Conservation (phyloP, 2,113 vertebrate genomes). For the Sylvietta virens region DNA sequence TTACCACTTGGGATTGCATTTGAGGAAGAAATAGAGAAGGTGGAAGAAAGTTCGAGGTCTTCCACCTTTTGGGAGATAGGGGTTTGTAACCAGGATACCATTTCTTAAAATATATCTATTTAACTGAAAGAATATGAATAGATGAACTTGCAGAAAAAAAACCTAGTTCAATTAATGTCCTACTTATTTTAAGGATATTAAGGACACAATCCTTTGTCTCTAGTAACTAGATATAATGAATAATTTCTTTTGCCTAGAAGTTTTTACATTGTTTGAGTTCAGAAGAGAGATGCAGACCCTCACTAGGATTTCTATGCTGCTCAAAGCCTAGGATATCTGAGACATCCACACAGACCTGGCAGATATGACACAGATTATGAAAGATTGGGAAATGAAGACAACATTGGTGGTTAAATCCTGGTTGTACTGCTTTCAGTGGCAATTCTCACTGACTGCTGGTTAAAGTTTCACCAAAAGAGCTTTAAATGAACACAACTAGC, state of each 20-base stretch:
- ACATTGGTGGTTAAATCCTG: background rate
- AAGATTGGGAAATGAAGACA: background rate
- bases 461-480: background rate
- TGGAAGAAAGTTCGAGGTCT: background rate
- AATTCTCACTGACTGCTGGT: background rate
- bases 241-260: background rate
- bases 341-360: background rate
- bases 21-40: background rate
- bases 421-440: background rate
- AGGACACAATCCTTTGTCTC: background rate
- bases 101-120: constrained; percentile 3
- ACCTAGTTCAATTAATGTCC: background rate
- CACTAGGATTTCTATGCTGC: background rate
- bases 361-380: background rate
- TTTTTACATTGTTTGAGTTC: background rate
- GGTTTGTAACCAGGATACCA: constrained; percentile 10
- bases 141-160: background rate
- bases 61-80: background rate
- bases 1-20: background rate
- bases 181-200: background rate
- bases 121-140: background rate
- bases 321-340: background rate
- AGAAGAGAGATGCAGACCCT: background rate
- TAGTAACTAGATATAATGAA: background rate
- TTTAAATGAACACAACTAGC: background rate